phyloP scores from a whole-genome alignment of 2,113 vertebrate genomes.

The Corydoras maculifer region DNA sequence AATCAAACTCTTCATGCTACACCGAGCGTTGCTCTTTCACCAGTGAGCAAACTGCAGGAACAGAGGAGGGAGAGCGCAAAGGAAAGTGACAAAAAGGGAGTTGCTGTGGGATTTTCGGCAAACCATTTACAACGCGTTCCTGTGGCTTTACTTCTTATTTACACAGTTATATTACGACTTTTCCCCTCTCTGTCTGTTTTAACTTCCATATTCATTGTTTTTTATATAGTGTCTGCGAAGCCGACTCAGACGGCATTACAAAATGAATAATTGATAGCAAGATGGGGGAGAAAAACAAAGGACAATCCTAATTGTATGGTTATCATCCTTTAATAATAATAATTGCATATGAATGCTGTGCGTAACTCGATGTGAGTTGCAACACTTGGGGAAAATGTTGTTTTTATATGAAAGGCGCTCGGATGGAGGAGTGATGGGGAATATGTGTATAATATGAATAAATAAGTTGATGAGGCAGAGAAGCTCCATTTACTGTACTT shows the following conservation, averaged over 20 bases:
- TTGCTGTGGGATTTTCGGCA: slow-evolving; percentile 46
- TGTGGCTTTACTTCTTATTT: not conserved
- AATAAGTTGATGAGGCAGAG: slow-evolving; percentile 43
- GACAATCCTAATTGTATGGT: slow-evolving; percentile 17
- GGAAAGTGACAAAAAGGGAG: not conserved
- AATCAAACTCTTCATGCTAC: slow-evolving; percentile 73
- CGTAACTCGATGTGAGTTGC: slow-evolving; percentile 19
- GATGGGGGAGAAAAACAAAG: too few species aligned
- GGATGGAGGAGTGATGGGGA: slow-evolving; percentile 27
- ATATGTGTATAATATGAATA: slow-evolving; percentile 44
- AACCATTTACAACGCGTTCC: slow-evolving; percentile 46
- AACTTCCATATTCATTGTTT: too few species aligned
- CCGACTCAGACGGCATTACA: too few species aligned
- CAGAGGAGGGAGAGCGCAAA: slow-evolving; percentile 16
- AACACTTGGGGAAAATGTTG: slow-evolving; percentile 19
- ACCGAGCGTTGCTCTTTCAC: slow-evolving; percentile 71
- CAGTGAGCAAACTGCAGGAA: slow-evolving; percentile 59
- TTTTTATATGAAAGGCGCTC: slow-evolving; percentile 30
- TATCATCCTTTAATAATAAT: slow-evolving; percentile 27
- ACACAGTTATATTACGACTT: not conserved
- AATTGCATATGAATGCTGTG: slow-evolving; percentile 6
- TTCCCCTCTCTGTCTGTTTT: too few species aligned
- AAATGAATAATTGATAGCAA: too few species aligned
- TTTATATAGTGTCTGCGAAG: too few species aligned
- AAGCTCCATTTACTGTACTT: slow-evolving; percentile 45